Evolutionary conservation across 35 echinoderm and acorn worm genomes (phyloP).

Genomic region (Amphiura filiformis): DNA sequence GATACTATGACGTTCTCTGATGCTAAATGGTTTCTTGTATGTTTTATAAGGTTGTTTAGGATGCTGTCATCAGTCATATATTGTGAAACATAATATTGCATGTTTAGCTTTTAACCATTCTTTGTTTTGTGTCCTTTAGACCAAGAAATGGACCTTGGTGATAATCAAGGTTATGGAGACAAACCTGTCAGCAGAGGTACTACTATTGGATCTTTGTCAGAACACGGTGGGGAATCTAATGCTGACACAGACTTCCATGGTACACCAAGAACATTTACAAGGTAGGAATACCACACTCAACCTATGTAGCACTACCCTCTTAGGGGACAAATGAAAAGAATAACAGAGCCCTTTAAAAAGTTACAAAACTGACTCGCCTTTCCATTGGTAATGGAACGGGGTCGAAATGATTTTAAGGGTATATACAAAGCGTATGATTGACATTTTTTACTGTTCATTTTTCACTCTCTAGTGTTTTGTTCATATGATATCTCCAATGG

Average conservation of each 20-base stretch:
- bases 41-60: too few species aligned
- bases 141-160: background rate
- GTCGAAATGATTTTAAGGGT: background rate
- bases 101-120: too few species aligned
- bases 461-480: background rate
- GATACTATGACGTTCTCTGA: too few species aligned
- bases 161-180: background rate
- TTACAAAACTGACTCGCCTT: background rate
- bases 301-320: too few species aligned
- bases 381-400: background rate
- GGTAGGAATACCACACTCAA: slow-evolving; percentile 42
- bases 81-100: too few species aligned
- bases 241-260: slow-evolving; percentile 45
- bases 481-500: too few species aligned
- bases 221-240: slow-evolving; percentile 21
- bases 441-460: background rate
- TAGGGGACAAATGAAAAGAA: background rate
- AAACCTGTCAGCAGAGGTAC: slow-evolving; percentile 16
- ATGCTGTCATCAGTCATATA: too few species aligned
- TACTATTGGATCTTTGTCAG: background rate
- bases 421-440: background rate
- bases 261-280: slow-evolving; percentile 71
- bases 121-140: too few species aligned
- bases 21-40: too few species aligned
- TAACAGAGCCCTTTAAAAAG: background rate